Evolutionary conservation across 2,888 invertebrate species (phyloP).

Genomic region (Acanthosepion lycidas): DNA sequence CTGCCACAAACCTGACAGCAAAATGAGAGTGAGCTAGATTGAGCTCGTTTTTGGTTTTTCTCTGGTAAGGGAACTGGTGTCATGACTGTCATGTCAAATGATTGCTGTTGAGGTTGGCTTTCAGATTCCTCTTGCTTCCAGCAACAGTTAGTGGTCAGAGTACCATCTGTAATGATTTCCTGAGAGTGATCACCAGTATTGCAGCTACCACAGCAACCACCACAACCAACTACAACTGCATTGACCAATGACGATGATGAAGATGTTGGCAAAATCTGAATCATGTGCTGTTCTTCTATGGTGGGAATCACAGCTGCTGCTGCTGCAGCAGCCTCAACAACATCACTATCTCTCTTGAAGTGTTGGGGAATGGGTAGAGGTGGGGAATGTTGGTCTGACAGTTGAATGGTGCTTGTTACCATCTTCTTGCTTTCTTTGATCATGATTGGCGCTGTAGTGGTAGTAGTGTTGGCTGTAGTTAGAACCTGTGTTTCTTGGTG

Average conservation of each 20-base stretch:
- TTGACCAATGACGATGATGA: background rate
- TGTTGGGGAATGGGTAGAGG: background rate
- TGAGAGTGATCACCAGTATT: background rate
- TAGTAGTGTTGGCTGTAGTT: background rate
- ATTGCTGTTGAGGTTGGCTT: background rate
- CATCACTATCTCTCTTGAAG: background rate
- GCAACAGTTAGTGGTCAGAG: background rate
- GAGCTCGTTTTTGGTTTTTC: background rate
- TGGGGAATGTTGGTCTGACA: background rate
- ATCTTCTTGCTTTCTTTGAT: background rate
- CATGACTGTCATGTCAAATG: background rate
- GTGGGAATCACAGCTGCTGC: conserved; percentile 36
- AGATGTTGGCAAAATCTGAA: background rate
- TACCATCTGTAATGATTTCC: background rate
- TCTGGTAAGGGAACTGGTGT: background rate
- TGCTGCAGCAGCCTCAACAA: background rate
- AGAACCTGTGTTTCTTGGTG: conserved; percentile 12
- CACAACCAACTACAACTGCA: background rate
- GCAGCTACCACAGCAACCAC: background rate
- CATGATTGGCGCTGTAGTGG: background rate
- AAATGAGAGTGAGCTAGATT: background rate
- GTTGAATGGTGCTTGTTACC: background rate
- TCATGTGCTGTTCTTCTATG: background rate
- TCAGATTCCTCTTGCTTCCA: conserved; percentile 1
- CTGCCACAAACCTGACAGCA: background rate